These are phyloP conservation scores for Prostheceraeus crozeri DNA, from an alignment of 2,888 invertebrate species.

Conservation along the genomic window DNA sequence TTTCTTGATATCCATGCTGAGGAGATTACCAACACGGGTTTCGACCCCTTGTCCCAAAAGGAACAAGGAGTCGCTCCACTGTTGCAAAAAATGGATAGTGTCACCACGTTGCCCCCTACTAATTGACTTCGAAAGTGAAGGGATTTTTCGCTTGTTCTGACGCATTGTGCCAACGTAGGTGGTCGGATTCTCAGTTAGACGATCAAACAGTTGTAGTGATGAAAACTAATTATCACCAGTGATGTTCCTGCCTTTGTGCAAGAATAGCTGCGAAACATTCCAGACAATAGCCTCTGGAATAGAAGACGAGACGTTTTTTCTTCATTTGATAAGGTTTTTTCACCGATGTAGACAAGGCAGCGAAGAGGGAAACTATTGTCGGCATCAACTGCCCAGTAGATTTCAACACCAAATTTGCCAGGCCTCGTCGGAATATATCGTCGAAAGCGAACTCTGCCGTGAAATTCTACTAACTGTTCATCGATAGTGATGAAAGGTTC, in stretches of 20 bases:
- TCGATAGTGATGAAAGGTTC: not conserved
- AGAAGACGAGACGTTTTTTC: not conserved
- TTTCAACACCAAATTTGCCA: not conserved
- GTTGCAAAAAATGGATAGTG: too few species aligned
- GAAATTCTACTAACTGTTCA: constrained; percentile 2
- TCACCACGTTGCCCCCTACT: too few species aligned
- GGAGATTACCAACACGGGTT: too few species aligned
- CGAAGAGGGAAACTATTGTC: constrained; percentile 1
- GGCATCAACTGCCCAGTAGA: not conserved
- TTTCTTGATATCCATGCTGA: too few species aligned
- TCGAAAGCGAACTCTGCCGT: not conserved
- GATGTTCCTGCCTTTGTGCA: not conserved
- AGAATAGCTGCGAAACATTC: not conserved
- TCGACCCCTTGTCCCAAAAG: too few species aligned
- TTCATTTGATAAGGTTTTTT: not conserved
- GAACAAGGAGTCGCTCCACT: too few species aligned
- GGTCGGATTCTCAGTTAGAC: too few species aligned
- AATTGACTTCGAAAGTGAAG: too few species aligned
- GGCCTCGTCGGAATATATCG: constrained; percentile 1
- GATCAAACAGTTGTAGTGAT: too few species aligned
- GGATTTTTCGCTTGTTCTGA: too few species aligned
- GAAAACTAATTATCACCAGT: too few species aligned
- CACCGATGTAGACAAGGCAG: not conserved
- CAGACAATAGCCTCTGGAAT: constrained; percentile 4
- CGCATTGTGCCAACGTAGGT: too few species aligned